Conservation (phyloP, 2,888 invertebrate species). For the Malthinus flaveolus region DNA sequence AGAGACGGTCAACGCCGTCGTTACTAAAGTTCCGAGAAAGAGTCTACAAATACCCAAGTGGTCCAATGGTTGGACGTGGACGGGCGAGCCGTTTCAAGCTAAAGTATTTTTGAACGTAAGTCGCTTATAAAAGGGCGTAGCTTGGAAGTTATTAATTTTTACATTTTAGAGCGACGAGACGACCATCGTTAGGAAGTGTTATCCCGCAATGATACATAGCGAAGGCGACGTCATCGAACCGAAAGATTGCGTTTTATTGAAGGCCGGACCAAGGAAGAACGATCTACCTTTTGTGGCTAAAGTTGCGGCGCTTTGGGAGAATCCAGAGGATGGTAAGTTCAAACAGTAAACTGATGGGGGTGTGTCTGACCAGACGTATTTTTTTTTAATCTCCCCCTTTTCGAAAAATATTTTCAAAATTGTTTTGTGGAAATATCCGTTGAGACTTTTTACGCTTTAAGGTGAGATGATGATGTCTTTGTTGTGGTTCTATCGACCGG, state of each 20-base stretch:
- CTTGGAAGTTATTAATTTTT: conserved; percentile 15
- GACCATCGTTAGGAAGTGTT: conserved; percentile 79
- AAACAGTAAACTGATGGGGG: too few relatives aligned
- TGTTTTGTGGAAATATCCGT: too few relatives aligned
- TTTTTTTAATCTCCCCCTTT: too few relatives aligned
- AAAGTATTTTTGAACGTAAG: conserved; percentile 88
- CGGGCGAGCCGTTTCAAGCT: conserved; percentile 79
- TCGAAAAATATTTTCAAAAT: too few relatives aligned
- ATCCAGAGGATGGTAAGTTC: conserved; percentile 83
- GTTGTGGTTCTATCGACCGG: conserved; percentile 97
- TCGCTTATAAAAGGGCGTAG: conserved; percentile 35
- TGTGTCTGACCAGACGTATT: too few relatives aligned
- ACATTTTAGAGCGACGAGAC: conserved; percentile 72
- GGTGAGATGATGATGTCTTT: conserved; percentile 98
- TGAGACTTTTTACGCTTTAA: conserved; percentile 48
- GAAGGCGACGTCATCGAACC: conserved; percentile 86
- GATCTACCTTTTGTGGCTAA: conserved; percentile 94
- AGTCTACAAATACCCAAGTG: conserved; percentile 63
- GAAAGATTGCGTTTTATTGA: conserved; percentile 88
- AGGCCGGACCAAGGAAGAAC: conserved; percentile 79
- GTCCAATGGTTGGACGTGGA: conserved; percentile 94
- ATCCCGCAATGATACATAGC: conserved; percentile 85
- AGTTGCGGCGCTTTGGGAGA: conserved; percentile 93
- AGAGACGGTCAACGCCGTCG: conserved; percentile 33
- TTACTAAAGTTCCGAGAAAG: conserved; percentile 44